Evolutionary conservation across 2,888 invertebrate genomes (phyloP).

Genomic region (Rugalucina vietnamica): DNA sequence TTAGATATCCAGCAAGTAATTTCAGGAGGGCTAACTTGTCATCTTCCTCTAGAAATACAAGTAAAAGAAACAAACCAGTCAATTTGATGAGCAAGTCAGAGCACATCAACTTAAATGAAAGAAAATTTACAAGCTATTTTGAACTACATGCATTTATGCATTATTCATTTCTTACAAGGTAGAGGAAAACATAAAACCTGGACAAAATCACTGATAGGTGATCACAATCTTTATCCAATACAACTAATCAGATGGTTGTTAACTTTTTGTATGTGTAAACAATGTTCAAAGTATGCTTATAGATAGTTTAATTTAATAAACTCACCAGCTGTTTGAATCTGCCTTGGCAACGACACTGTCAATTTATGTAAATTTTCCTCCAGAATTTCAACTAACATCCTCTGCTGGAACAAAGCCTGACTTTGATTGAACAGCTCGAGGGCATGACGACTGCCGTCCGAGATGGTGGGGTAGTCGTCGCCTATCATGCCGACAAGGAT

Average conservation of each 20-base stretch:
- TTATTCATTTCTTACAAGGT: too few relatives aligned
- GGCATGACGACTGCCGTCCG: constrained; percentile 65
- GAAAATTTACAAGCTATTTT: too few relatives aligned
- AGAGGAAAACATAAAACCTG: too few relatives aligned
- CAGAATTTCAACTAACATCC: constrained; percentile 73
- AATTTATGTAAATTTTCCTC: constrained; percentile 78
- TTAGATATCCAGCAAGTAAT: constrained; percentile 77
- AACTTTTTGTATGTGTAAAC: too few relatives aligned
- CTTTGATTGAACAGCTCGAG: constrained; percentile 69
- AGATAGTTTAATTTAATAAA: too few relatives aligned
- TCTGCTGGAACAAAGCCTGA: constrained; percentile 63
- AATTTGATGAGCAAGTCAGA: background rate
- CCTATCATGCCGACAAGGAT: constrained; percentile 74
- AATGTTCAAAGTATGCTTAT: too few relatives aligned
- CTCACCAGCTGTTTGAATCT: constrained; percentile 76
- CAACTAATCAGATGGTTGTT: too few relatives aligned
- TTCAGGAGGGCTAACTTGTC: constrained; percentile 73
- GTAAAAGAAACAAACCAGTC: constrained; percentile 25
- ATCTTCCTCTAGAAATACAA: constrained; percentile 79
- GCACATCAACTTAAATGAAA: too few relatives aligned
- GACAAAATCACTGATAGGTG: too few relatives aligned
- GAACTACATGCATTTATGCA: too few relatives aligned
- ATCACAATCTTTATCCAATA: too few relatives aligned
- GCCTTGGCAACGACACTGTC: constrained; percentile 75
- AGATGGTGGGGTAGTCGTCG: constrained; percentile 75